Evolutionary conservation across 2,888 invertebrate genomes (phyloP), one percentile per base, ranked within the genome.

Genomic region (Nowickia ferox): DNA sequence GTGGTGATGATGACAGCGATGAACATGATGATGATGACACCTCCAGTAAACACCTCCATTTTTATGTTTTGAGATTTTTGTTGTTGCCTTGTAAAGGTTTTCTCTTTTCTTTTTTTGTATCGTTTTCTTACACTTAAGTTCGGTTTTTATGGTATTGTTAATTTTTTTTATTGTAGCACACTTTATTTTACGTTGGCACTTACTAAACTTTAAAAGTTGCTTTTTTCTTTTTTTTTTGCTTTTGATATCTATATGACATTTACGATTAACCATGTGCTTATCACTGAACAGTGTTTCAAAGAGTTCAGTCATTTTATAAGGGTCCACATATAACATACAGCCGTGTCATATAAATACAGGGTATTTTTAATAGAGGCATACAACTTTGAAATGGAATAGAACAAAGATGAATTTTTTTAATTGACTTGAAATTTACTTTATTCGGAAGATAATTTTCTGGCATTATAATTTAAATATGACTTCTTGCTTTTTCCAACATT

Each of bases 161-260:
- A 40, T 74, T 74, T 66, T 66, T 59, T 3, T 19, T 74, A 40
- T 71, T 65, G 57, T 51, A 74, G n/a, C 19, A 57, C 77, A 71
- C 71, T 72, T 72, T 65, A 72, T 65, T 82, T 75, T 65, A 74
- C 77, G 74, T 77, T 68, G 77, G 77, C 55, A 81, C 77, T 84
- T 77, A 40, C 53, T 66, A 68, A 75, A 68, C 61, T 72, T 72
- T n/a, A 66, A 66, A 83, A 66, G 71, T 30, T 30, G 13, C 53
- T 55, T 51, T 83, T 76, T 66, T 57, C 10, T 48, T 22, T 42
- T 63, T 22, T 42, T n/a, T 48, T 48, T 15, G 6, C 5, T 30
- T 30, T 30, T 30, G 30, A 30, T 30, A 30, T 40, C 61, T 65
- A n/a, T 68, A 48, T 69, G 53, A 46, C 74, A 68, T 51, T 68